These are phyloP conservation scores for Pyralis farinalis DNA, from an alignment of 2,888 invertebrate genomes.

Conservation along the genomic window DNA sequence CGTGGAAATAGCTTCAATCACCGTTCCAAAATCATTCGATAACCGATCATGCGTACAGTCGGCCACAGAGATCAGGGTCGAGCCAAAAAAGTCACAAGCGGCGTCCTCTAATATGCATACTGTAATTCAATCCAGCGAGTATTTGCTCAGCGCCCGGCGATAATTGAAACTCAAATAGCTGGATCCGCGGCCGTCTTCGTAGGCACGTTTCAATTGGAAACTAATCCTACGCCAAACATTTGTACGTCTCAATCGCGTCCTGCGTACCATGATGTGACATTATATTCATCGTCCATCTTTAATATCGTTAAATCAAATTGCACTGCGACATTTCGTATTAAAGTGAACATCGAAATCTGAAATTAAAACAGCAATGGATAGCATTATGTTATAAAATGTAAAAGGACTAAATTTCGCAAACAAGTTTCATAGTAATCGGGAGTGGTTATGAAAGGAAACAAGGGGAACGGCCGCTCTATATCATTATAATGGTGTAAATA, in stretches of 20 bases:
- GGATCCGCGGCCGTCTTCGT: slow-evolving; percentile 63
- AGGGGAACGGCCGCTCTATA: slow-evolving; percentile 41
- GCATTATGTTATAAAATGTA: background rate
- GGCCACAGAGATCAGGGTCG: too few species aligned
- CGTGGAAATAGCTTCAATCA: too few species aligned
- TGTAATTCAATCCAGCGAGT: slow-evolving; percentile 53
- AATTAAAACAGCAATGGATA: slow-evolving; percentile 25
- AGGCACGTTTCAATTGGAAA: slow-evolving; percentile 78
- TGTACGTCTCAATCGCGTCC: slow-evolving; percentile 67
- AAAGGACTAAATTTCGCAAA: slow-evolving; percentile 10
- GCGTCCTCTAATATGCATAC: slow-evolving; percentile 60
- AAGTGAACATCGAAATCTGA: too few species aligned
- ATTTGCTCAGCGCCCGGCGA: slow-evolving; percentile 63
- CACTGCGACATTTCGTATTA: slow-evolving; percentile 7
- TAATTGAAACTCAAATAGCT: slow-evolving; percentile 77
- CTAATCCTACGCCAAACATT: slow-evolving; percentile 75
- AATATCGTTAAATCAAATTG: slow-evolving; percentile 1
- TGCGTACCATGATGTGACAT: slow-evolving; percentile 27
- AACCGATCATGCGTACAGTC: too few species aligned
- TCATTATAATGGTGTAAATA: slow-evolving; percentile 54
- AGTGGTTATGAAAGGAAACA: slow-evolving; percentile 58
- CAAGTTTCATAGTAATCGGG: slow-evolving; percentile 32
- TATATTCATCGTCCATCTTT: slow-evolving; percentile 15
- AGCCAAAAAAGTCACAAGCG: slow-evolving; percentile 20
- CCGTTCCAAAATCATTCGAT: too few species aligned